Conservation (phyloP, 2,888 invertebrate species). For the Melinaea marsaeus region DNA sequence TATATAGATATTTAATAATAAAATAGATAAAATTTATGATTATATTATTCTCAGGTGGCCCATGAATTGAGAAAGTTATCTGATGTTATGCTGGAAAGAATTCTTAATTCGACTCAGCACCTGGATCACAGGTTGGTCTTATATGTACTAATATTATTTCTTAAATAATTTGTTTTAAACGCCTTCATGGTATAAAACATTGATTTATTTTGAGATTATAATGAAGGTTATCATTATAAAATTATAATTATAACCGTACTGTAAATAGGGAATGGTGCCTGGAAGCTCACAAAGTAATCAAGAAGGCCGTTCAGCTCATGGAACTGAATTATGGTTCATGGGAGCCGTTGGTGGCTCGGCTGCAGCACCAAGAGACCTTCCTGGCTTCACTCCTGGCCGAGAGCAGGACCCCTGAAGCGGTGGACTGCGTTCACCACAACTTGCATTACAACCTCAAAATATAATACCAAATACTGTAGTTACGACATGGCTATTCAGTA, state of each 20-base stretch:
- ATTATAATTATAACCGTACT: not conserved
- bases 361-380: conserved; percentile 57
- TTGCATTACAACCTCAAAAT: conserved; percentile 65
- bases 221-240: not conserved
- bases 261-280: conserved; percentile 63
- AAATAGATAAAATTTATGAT: not conserved
- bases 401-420: conserved; percentile 41
- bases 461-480: conserved; percentile 26
- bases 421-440: conserved; percentile 51
- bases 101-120: conserved; percentile 54
- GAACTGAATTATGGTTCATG: conserved; percentile 75
- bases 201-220: no score
- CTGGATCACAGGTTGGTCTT: conserved; percentile 58
- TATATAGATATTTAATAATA: no score
- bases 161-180: conserved; percentile 17
- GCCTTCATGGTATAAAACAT: no score
- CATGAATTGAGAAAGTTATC: conserved; percentile 81
- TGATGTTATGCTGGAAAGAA: conserved; percentile 76
- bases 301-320: conserved; percentile 70
- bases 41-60: conserved; percentile 57
- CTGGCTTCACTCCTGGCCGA: conserved; percentile 55
- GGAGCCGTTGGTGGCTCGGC: conserved; percentile 63
- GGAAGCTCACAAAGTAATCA: conserved; percentile 69
- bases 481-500: not conserved
- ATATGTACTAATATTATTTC: conserved; percentile 5